These are phyloP conservation scores for Gorsachius goisagi DNA, from an alignment of 2,113 vertebrate species.

Conservation along the genomic window DNA sequence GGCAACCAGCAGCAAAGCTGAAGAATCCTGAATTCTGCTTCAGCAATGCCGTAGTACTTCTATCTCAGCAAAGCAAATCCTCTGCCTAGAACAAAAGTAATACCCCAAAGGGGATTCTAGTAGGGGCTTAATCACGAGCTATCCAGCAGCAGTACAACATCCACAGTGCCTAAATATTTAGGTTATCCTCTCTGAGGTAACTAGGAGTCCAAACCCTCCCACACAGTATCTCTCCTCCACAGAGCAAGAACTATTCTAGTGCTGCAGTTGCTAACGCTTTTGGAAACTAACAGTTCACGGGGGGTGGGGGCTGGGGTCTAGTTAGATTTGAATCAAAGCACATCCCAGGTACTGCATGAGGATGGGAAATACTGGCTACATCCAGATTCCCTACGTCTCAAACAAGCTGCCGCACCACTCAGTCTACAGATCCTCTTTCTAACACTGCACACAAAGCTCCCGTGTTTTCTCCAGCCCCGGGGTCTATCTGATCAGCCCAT, in stretches of 20 bases:
- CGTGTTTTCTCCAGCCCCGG: background rate
- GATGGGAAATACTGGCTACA: background rate
- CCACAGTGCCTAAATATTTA: background rate
- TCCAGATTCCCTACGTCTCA: background rate
- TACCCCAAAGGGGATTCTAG: background rate
- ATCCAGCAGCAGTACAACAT: background rate
- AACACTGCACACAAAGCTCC: background rate
- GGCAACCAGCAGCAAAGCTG: background rate
- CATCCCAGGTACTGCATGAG: background rate
- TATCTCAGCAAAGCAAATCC: background rate
- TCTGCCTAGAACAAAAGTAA: background rate
- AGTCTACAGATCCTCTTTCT: background rate
- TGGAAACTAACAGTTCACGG: background rate
- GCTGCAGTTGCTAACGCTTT: background rate
- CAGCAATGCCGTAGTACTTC: background rate
- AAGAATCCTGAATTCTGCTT: background rate
- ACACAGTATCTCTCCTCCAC: background rate
- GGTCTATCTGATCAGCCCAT: too few relatives aligned
- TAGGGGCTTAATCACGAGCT: background rate
- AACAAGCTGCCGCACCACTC: background rate
- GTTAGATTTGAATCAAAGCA: background rate
- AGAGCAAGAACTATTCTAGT: background rate
- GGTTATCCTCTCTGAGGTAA: background rate
- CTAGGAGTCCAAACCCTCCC: background rate
- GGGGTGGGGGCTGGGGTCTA: background rate